Percentiles rank a stretch among this genome's conserved stretches.
These are phyloP conservation scores for Philotrypesis tridentata DNA, from an alignment of 1,140 invertebrate species.

Conservation along the genomic window DNA sequence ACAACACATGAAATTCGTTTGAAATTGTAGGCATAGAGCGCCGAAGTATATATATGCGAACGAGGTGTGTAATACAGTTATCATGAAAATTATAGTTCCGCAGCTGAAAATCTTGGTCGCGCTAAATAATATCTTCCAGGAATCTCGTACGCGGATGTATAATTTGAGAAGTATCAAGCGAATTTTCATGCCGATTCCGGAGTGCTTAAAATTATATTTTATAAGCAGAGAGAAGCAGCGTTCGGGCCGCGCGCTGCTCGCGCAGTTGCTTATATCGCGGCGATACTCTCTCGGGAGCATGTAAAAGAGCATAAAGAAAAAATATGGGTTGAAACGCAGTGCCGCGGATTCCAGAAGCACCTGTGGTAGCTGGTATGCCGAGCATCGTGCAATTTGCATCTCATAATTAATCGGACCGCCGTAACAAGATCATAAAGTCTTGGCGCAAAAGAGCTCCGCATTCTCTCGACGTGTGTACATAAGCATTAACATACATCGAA, in stretches of 20 bases:
- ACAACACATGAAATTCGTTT: no score
- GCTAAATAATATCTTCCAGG: neutral
- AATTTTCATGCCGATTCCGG: neutral
- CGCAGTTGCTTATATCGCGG: no score
- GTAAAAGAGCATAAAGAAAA: neutral
- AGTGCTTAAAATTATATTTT: neutral
- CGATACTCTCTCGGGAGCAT: no score
- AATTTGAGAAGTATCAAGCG: no score
- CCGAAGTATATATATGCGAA: no score
- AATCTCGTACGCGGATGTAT: neutral
- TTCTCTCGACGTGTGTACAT: neutral
- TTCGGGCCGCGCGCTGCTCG: no score
- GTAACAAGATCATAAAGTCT: slow-evolving; percentile 29
- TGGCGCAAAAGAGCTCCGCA: neutral
- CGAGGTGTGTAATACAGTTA: no score
- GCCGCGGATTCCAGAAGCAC: slow-evolving; percentile 28
- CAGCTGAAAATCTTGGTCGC: no score
- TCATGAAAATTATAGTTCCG: no score
- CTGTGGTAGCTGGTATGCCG: neutral
- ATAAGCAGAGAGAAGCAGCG: no score
- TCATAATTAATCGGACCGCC: slow-evolving; percentile 29
- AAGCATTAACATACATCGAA: neutral
- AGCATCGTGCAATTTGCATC: slow-evolving; percentile 33
- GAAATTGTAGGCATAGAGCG: no score
- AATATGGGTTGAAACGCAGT: slow-evolving; percentile 21